These are phyloP conservation scores for Neomonachus schauinslandi DNA, from an alignment of 2,113 vertebrate genomes.

Conservation along the genomic window DNA sequence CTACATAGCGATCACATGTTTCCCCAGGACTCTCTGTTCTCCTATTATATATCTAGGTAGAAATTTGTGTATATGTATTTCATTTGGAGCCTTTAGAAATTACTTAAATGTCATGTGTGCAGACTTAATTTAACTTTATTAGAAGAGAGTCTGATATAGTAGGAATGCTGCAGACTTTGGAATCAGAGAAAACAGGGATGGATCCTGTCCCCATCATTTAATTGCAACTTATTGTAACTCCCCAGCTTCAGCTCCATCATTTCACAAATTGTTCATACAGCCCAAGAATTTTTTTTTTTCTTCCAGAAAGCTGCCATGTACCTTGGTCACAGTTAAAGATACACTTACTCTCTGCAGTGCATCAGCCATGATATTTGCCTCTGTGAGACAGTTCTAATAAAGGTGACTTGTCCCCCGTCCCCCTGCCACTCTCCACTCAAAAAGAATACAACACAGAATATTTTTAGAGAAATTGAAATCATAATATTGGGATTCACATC, in stretches of 20 bases:
- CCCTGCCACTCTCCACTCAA: not conserved
- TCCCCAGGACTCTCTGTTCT: not conserved
- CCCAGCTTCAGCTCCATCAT: not conserved
- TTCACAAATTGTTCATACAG: not conserved
- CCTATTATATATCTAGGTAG: not conserved
- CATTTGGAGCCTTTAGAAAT: not conserved
- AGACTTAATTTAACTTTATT: not conserved
- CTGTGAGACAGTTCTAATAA: not conserved
- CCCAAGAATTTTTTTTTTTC: not conserved
- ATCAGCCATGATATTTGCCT: too few species aligned
- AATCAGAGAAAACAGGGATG: not conserved
- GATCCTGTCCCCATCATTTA: not conserved
- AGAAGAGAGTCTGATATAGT: not conserved
- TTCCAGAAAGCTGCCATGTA: not conserved
- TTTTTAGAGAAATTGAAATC: not conserved
- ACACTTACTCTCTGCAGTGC: not conserved
- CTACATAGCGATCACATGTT: fast-evolving
- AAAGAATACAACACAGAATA: not conserved
- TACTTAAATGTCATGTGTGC: not conserved
- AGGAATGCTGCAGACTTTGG: not conserved
- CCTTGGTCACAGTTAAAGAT: not conserved
- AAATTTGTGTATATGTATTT: not conserved
- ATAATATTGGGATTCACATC: not conserved
- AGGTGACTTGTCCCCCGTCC: not conserved
- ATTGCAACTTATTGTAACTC: not conserved